Evolutionary conservation across 2,888 invertebrate genomes (phyloP), one percentile per base, ranked within the genome.

Genomic region (Xanthia togata): DNA sequence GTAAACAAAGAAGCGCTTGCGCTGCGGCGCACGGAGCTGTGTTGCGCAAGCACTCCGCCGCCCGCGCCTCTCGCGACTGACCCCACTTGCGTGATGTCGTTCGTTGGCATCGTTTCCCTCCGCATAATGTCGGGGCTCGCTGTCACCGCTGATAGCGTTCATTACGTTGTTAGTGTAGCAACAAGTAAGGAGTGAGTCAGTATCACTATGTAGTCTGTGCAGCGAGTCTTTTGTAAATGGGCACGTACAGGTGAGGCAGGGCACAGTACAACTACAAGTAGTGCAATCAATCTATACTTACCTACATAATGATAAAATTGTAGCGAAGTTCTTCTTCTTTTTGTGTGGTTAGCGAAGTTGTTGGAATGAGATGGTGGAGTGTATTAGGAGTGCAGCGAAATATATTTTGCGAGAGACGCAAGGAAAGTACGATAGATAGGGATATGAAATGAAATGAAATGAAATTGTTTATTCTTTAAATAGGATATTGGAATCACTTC

Each of bases 1-100:
- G 83, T 90, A 90, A 90, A 91, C 89, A 90, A 90, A 89, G 88
- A 82, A 84, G 60, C 70, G 80, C 70, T 77, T 31, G 78, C 78
- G 59, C 64, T 47, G 57, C 35, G 63, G 47, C 50, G 38, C 62
- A 31, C 62, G 57, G 67, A 71, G 65, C 73, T 65, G 50, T 64
- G 77, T 74, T 80, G 86, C 87, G 86, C 88, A 81, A 78, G 87
- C 88, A 84, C 72, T 57, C 70, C 73, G 83, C 84, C 78, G 77
- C 83, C 70, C 83, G 78, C 79, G 77, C 82, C 82, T 70, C 83
- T 84, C 87, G 82, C 85, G 81, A 82, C 87, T 83, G 85, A 72
- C 83, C 81, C 73, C 78, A 77, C 75, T 75, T 47, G 71, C 64
- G 73, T 64, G 76, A 83, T 78, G 83, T 83, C 83, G 87, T 88